Evolutionary conservation across 2,888 invertebrate species (phyloP), one percentile per base, ranked within the genome.

Genomic region (Helobdella robusta): DNA sequence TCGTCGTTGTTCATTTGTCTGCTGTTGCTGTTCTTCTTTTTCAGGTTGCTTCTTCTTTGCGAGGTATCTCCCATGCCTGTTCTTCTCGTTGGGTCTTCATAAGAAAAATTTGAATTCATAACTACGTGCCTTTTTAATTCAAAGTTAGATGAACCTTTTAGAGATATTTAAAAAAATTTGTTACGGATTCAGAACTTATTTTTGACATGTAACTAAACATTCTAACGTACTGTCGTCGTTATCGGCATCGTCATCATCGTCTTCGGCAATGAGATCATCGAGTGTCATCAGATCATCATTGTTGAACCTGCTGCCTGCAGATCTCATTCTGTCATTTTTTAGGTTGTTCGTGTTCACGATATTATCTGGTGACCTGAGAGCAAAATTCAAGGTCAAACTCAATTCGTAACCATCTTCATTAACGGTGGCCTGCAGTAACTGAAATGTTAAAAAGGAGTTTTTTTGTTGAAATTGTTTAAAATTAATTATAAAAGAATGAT

Each of bases 391-490:
- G 3, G 76, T 79, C 66, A 79, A 59, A 70, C 74, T 76, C 36
- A 79, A 61, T 67, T 79, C 79, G 73, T 76, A 77, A 3, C 76
- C 76, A 72, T 79, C 78, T 65, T 79, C 78, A 60, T 78, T 75
- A 32, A 79, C 75, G 11, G 75, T 70, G 25, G 76, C 74, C 0
- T 77, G 74, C 30, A 78, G 67, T 18, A 79, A 71, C 79, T 79
- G 70, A 8, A 69, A 25, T 4, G 6, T 44, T 15, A 44, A 61
- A 46, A 30, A 35, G n/a, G 5, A 23, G 8, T 59, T 6, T 15
- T 59, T n/a, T 28, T 50, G 3, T 30, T 62, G 20, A 18, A 2
- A 36, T 35, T 11, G 44, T 28, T 32, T 23, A 59, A 15, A 40
- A 40, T 15, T n/a, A 15, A 15, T 40, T 15, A 40, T 11, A 40